Evolutionary conservation across 2,797 vertebrate species (phyloP).

Genomic region (Arvicola amphibius): DNA sequence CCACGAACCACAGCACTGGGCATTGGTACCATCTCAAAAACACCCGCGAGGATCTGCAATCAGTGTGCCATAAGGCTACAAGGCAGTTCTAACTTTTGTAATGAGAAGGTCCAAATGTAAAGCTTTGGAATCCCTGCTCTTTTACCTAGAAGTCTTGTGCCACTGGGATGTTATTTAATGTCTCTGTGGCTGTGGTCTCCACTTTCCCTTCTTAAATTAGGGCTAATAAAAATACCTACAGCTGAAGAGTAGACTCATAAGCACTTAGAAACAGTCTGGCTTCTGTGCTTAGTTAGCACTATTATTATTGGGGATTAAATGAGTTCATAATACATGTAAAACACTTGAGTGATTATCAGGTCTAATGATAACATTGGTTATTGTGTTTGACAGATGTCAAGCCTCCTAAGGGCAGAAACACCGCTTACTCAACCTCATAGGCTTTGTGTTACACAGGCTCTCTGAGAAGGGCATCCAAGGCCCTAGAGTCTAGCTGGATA

Average conservation of each 20-base stretch:
- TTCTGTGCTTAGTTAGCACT: not conserved
- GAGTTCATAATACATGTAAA: not conserved
- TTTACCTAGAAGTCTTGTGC: not conserved
- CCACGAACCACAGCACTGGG: not conserved
- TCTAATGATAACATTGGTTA: not conserved
- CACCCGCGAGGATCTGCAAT: not conserved
- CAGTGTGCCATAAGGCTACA: too few species aligned
- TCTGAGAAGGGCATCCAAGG: not conserved
- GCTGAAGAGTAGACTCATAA: not conserved
- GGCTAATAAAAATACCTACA: not conserved
- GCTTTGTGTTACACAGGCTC: not conserved
- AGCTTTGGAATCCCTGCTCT: not conserved
- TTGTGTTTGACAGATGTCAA: not conserved
- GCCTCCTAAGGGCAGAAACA: conserved; percentile 33
- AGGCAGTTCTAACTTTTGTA: not conserved
- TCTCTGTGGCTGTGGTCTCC: not conserved
- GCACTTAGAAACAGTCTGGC: not conserved
- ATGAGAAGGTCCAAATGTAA: not conserved
- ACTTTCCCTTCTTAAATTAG: conserved; percentile 17
- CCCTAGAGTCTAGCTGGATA: not conserved
- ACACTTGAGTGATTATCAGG: not conserved
- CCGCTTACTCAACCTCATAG: not conserved
- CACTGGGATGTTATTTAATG: not conserved
- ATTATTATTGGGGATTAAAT: not conserved
- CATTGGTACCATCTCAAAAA: not conserved